Evolutionary conservation across 2,113 vertebrate species (phyloP).

Genomic region (Puma concolor): DNA sequence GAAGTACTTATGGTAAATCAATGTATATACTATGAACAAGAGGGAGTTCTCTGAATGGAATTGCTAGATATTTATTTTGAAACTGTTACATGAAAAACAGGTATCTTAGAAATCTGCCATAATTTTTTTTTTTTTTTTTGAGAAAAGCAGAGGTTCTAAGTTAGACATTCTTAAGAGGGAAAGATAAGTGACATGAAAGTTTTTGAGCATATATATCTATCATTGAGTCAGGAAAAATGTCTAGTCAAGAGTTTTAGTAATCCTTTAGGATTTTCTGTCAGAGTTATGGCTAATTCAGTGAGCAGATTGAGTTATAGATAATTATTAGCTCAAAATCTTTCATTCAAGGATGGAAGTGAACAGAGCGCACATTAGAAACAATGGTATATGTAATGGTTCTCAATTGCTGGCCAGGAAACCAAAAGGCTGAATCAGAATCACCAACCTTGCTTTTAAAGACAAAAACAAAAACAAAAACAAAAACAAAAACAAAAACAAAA

Average conservation of each 20-base stretch:
- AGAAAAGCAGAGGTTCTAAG: constrained; percentile 37
- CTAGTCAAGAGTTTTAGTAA: constrained; percentile 61
- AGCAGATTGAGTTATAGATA: constrained; percentile 35
- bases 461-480: no score
- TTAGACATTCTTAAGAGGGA: background rate
- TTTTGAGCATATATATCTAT: background rate
- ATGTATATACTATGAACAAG: constrained; percentile 33
- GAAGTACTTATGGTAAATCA: constrained; percentile 55
- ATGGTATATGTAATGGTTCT: background rate
- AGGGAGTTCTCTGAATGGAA: background rate
- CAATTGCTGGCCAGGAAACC: background rate
- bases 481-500: background rate
- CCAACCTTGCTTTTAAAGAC: background rate
- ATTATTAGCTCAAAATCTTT: constrained; percentile 32
- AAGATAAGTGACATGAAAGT: background rate
- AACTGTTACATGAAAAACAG: background rate
- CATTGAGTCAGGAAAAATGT: constrained; percentile 47
- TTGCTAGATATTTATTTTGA: constrained; percentile 49
- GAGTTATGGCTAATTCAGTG: constrained; percentile 22
- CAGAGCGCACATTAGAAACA: background rate
- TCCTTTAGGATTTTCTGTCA: constrained; percentile 39
- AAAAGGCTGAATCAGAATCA: background rate
- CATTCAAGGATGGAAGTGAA: background rate
- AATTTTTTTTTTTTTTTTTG: background rate
- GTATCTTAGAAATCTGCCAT: constrained; percentile 32